Evolutionary conservation across 2,888 invertebrate genomes (phyloP), one percentile per base, ranked within the genome.

Genomic region (Glyphotaelius pellucidus): DNA sequence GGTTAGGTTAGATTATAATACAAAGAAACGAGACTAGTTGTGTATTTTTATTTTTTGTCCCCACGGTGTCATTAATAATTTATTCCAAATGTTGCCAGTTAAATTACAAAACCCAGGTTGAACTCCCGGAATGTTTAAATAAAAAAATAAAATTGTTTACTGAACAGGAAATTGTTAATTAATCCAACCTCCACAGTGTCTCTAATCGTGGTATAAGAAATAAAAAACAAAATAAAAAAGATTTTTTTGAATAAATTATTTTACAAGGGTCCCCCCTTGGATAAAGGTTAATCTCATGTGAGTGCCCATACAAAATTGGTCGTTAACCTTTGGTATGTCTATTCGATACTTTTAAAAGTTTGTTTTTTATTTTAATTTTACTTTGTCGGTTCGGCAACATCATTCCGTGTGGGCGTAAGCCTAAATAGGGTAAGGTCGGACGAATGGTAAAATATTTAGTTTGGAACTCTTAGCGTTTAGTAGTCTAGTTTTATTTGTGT

Each of bases 221-320:
- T 83, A 83, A 83, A 83, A 42, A 83, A 83, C 25, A 83, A 83
- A 35, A 83, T 32, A 35, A 83, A 83, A 31, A 83, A 15, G 15
- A 25, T 67, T 67, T 67, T 38, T 67, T n/a, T n/a, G 83, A 83
- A 83, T 83, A 83, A 35, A 15, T 83, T 35, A 83, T 67, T 83
- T 25, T 35, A 38, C 25, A 83, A 83, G 83, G 83, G 83, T 83
- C 83, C 83, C 83, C 83, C 32, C 35, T 67, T 67, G n/a, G 25
- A 67, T 35, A 83, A 83, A 83, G 83, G 83, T 32, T 83, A 83
- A 83, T 83, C 83, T 35, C 83, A 83, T 38, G 83, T 35, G 35
- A 83, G 83, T 67, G 67, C 67, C 67, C 83, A 32, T 83, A 83
- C 83, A 83, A 83, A 83, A 83, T 83, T 83, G 83, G 83, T 83